These are phyloP conservation scores for Drosophila paulistorum DNA, from an alignment of 1,140 invertebrate species.

Conservation along the genomic window DNA sequence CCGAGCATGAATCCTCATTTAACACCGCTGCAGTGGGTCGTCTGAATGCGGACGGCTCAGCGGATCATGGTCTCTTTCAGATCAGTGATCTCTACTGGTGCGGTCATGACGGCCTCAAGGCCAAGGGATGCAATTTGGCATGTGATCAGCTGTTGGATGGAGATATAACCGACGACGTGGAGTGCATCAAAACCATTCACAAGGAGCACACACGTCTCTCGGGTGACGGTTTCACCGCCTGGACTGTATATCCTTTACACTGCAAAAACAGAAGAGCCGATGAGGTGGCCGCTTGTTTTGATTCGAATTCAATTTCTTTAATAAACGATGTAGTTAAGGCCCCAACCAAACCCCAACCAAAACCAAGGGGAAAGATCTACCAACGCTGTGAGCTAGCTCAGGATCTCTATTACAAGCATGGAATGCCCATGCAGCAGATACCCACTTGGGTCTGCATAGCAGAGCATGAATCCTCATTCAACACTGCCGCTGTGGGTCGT, in stretches of 20 bases:
- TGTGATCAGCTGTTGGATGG: constrained; percentile 86
- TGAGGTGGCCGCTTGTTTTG: neutral
- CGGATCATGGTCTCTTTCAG: constrained; percentile 86
- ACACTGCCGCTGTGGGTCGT: constrained; percentile 86
- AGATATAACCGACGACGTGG: constrained; percentile 87
- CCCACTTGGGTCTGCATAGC: constrained; percentile 90
- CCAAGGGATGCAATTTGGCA: constrained; percentile 86
- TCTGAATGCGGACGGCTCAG: constrained; percentile 82
- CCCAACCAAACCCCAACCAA: constrained; percentile 38
- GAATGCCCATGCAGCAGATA: constrained; percentile 73
- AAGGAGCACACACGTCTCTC: constrained; percentile 86
- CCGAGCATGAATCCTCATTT: constrained; percentile 88
- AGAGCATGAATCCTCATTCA: constrained; percentile 88
- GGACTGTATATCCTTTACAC: neutral
- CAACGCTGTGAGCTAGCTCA: constrained; percentile 87
- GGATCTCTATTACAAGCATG: constrained; percentile 85
- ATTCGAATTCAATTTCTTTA: neutral
- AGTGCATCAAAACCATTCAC: constrained; percentile 86
- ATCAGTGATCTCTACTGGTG: constrained; percentile 88
- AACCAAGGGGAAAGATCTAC: constrained; percentile 85
- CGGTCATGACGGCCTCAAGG: constrained; percentile 84
- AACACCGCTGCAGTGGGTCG: constrained; percentile 87
- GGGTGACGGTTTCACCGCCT: constrained; percentile 87
- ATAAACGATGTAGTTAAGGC: neutral
- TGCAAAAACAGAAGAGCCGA: neutral